Percentiles rank a stretch among this genome's conserved stretches.
phyloP scores from a whole-genome alignment of 2,888 invertebrate genomes.

The Sesamia inferens region DNA sequence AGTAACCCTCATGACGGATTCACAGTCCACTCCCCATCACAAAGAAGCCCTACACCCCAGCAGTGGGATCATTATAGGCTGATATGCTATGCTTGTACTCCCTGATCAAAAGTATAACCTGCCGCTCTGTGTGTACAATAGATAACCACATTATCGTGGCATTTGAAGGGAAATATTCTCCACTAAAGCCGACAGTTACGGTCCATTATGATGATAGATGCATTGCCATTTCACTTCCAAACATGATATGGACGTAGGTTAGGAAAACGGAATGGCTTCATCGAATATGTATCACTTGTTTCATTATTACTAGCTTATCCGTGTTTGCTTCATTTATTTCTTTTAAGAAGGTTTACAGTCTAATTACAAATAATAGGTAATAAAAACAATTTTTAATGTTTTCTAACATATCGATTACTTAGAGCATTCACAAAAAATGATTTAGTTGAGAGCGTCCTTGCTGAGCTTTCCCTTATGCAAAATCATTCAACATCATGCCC shows the following conservation, averaged over 20 bases:
- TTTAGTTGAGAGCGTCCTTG: no score
- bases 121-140: no score
- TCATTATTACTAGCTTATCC: constrained; percentile 20
- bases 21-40: neutral
- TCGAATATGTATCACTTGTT: constrained; percentile 48
- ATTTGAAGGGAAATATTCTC: constrained; percentile 46
- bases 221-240: constrained; percentile 38
- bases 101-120: neutral
- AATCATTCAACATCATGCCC: no score
- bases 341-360: no score
- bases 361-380: no score
- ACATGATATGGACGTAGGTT: constrained; percentile 39
- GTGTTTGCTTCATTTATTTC: no score
- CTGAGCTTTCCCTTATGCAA: no score
- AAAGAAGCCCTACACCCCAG: neutral
- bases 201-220: constrained; percentile 47
- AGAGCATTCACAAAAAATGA: no score
- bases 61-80: neutral
- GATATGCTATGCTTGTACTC: neutral
- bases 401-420: no score
- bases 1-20: neutral
- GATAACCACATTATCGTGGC: constrained; percentile 18
- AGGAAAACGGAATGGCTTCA: constrained; percentile 19
- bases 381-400: no score
- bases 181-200: constrained; percentile 41